Base-by-base conservation (phyloP, 2,888 invertebrate species). In the Drosophila multiciliata region DNA sequence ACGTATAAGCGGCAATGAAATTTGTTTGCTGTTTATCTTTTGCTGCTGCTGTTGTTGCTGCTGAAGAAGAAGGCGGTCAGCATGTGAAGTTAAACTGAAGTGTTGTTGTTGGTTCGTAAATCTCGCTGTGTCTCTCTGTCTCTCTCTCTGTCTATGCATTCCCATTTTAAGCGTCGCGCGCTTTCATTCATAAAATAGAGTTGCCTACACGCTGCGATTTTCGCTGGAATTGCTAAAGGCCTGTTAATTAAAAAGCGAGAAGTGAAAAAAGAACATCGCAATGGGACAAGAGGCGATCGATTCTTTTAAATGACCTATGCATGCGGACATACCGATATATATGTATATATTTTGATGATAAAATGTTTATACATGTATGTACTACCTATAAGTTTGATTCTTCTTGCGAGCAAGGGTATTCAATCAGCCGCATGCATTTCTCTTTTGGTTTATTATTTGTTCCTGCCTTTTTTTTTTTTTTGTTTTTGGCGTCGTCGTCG, bases 1-100 rank as follows among this genome's bases (percentile, higher is more conserved):
- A 55, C 40, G 32, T 33, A 64, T 52, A 78, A 73, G 60, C 58
- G 75, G 55, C 75, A 69, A 66, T 77, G 75, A 75, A 79, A 77
- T 79, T 69, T 61, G 72, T 52, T 42, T 63, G 40, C 45, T 33
- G 42, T 49, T 49, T 26, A 23, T 45, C 6, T 29, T 73, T 53
- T 6, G 6, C 29, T 26, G 26, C 26, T 66, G 66, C 45, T 65
- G 75, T 38, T 72, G 52, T n/a, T n/a, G n/a, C 50, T 66, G 72
- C 29, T 33, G 49, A 17, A 42, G 29, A 40, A 50, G 49, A 50
- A 45, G 69, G 57, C 53, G 48, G 75, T 54, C 59, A 66, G 78
- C 77, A 59, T 74, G 61, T 55, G 59, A 64, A 61, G 58, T 53
- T 55, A 64, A 61, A 65, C 60, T 58, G 63, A 57, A 67, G 66